phyloP scores from a whole-genome alignment of 2,797 vertebrate genomes.

The Ctenosaura bakeri region DNA sequence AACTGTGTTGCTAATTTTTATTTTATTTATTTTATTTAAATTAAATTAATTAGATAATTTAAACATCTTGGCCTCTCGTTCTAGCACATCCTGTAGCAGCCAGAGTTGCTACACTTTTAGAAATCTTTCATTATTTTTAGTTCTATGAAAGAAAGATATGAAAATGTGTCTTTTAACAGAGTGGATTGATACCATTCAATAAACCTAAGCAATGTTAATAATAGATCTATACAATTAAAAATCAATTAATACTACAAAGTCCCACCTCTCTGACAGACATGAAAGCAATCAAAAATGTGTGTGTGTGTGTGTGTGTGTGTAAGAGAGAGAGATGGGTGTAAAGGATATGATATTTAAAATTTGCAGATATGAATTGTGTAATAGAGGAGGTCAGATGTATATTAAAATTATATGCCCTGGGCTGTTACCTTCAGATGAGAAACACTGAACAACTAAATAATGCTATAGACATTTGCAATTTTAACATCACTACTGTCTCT shows the following conservation, averaged over 20 bases:
- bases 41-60: too few species aligned
- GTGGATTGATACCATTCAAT: slow-evolving; percentile 50
- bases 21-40: too few species aligned
- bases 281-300: slow-evolving; percentile 49
- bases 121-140: slow-evolving; percentile 11
- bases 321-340: slow-evolving; percentile 30
- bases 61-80: neutral
- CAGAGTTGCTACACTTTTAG: slow-evolving; percentile 56
- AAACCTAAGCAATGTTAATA: slow-evolving; percentile 59
- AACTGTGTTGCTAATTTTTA: neutral
- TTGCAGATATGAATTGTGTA: slow-evolving; percentile 46
- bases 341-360: slow-evolving; percentile 58
- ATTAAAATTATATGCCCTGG: slow-evolving; percentile 43
- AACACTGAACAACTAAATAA: slow-evolving; percentile 16
- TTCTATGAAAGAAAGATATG: slow-evolving; percentile 1
- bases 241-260: neutral
- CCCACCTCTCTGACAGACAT: neutral
- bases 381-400: slow-evolving; percentile 28
- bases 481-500: slow-evolving; percentile 55
- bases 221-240: slow-evolving; percentile 55
- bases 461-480: slow-evolving; percentile 40
- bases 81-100: neutral
- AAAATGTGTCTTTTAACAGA: slow-evolving; percentile 49
- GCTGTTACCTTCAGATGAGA: slow-evolving; percentile 18
- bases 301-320: slow-evolving; percentile 19